Evolutionary conservation across 2,797 vertebrate genomes (phyloP).

Genomic region (Pachyuromys duprasi): DNA sequence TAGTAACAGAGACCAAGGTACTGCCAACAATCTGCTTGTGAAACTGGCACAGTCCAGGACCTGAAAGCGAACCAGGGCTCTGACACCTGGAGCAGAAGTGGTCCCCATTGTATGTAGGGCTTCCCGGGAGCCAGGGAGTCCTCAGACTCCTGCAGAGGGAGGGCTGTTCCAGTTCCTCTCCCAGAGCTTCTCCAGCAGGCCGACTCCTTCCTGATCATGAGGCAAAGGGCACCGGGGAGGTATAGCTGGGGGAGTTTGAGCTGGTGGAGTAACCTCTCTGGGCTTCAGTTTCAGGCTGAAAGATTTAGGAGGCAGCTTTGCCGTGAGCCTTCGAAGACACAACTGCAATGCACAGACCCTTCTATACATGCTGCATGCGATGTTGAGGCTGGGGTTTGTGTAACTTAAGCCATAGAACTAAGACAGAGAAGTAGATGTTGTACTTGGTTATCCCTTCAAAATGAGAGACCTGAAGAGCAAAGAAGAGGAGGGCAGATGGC

Average conservation of each 20-base stretch:
- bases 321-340: background rate
- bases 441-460: background rate
- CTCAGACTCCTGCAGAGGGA: background rate
- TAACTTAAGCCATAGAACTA: background rate
- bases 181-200: background rate
- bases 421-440: background rate
- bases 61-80: constrained; percentile 46
- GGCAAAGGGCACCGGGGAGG: background rate
- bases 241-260: background rate
- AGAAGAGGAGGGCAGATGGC: background rate
- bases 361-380: background rate
- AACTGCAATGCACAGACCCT: background rate
- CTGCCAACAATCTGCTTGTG: constrained; percentile 70
- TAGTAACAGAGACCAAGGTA: constrained; percentile 50
- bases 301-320: background rate
- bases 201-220: background rate
- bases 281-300: background rate
- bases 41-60: constrained; percentile 50
- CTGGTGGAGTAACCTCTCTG: background rate
- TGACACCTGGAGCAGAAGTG: background rate
- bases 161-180: background rate
- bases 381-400: background rate
- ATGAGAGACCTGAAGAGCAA: background rate
- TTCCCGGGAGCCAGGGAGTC: background rate
- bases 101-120: background rate